Conservation (phyloP, 2,888 invertebrate species). For the Meloe dianella region DNA sequence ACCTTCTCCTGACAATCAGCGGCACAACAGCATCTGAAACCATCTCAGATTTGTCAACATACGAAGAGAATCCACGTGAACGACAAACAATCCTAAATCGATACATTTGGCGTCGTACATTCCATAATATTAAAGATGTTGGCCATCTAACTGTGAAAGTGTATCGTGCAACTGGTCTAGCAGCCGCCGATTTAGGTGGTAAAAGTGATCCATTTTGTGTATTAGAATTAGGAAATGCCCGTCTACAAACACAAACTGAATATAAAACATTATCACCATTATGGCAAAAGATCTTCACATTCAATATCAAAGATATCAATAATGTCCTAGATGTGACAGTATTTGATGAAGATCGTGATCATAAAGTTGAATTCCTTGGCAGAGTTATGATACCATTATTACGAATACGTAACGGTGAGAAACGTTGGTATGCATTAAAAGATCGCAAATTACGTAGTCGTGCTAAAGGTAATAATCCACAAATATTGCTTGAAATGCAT, state of each 20-base stretch:
- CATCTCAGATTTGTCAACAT: slow-evolving; percentile 86
- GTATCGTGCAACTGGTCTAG: slow-evolving; percentile 81
- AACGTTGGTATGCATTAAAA: slow-evolving; percentile 94
- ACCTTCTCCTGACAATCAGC: slow-evolving; percentile 90
- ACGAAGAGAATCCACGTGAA: slow-evolving; percentile 81
- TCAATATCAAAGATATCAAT: slow-evolving; percentile 96
- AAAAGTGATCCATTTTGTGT: slow-evolving; percentile 99
- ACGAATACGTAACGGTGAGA: slow-evolving; percentile 86
- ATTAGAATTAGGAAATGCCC: slow-evolving; percentile 90
- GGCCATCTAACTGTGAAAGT: slow-evolving; percentile 96
- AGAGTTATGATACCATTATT: slow-evolving; percentile 80
- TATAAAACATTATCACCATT: slow-evolving; percentile 96
- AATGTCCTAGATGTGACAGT: slow-evolving; percentile 94
- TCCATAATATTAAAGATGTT: slow-evolving; percentile 81
- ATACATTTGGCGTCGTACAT: slow-evolving; percentile 74
- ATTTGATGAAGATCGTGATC: slow-evolving; percentile 96
- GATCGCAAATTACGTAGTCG: slow-evolving; percentile 89
- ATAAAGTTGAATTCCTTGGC: slow-evolving; percentile 97
- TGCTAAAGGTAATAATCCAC: slow-evolving; percentile 91
- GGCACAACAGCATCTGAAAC: slow-evolving; percentile 93
- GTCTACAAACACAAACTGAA: slow-evolving; percentile 97
- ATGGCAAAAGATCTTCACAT: slow-evolving; percentile 99
- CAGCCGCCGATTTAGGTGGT: slow-evolving; percentile 94
- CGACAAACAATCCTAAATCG: slow-evolving; percentile 66
- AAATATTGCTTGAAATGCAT: slow-evolving; percentile 89